A percentile compares a stretch with the other conserved stretches of the same genome.
Conservation (phyloP, 2,797 vertebrate genomes). For the Phoeniculus purpureus region DNA sequence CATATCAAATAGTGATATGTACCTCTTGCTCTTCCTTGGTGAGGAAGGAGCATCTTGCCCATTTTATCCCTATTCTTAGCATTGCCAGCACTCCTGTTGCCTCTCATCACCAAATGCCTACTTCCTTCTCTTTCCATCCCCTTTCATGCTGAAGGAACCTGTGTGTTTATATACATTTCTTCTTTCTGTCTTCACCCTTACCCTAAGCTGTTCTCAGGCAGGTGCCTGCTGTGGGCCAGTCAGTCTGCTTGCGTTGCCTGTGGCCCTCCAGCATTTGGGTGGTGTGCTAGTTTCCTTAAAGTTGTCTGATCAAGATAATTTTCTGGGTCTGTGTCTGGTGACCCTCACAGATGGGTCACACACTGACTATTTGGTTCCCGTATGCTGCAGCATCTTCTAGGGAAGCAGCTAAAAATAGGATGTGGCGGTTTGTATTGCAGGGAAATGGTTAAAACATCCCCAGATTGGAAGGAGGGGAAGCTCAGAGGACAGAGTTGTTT, state of each 20-base stretch:
- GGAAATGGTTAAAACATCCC: constrained; percentile 65
- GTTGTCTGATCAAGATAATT: background rate
- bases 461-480: constrained; percentile 56
- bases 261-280: background rate
- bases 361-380: constrained; percentile 30
- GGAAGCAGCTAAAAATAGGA: constrained; percentile 65
- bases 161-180: background rate
- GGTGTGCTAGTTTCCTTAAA: background rate
- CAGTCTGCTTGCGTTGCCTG: background rate
- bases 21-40: background rate
- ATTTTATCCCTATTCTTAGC: background rate
- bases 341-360: constrained; percentile 40
- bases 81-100: background rate
- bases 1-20: background rate
- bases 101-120: background rate
- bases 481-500: constrained; percentile 65
- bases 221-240: background rate
- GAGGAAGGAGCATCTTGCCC: background rate
- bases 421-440: background rate
- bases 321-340: constrained; percentile 3
- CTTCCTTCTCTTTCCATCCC: background rate
- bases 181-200: background rate
- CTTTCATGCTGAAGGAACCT: background rate
- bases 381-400: constrained; percentile 37
- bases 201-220: background rate